Conservation (phyloP, 2,113 vertebrate species). For the Calypte anna region DNA sequence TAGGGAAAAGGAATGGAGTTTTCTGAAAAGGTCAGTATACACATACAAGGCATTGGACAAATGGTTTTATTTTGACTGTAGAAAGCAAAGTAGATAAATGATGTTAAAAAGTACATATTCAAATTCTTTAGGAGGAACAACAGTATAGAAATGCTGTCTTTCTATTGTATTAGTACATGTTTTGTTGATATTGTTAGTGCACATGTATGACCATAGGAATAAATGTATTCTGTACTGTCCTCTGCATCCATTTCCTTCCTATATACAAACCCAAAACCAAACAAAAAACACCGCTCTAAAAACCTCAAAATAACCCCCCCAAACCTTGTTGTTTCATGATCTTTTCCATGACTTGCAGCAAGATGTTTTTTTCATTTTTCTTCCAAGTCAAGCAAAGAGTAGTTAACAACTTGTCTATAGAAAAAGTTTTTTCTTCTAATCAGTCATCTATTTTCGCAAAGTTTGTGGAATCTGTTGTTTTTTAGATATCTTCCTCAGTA, state of each 20-base stretch:
- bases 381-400: not conserved
- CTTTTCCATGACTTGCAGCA: not conserved
- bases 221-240: not conserved
- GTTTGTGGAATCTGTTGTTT: not conserved
- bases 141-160: not conserved
- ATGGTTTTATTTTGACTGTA: not conserved
- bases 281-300: too few species aligned
- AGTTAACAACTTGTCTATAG: not conserved
- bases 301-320: too few species aligned
- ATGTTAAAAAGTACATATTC: not conserved
- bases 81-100: not conserved
- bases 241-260: fast-evolving
- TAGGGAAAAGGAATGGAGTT: not conserved
- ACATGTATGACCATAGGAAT: not conserved
- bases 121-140: not conserved
- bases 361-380: not conserved
- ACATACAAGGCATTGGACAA: not conserved
- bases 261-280: not conserved
- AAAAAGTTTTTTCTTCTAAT: not conserved
- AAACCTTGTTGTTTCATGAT: not conserved
- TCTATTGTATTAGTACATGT: not conserved
- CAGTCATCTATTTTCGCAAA: not conserved
- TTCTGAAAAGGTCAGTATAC: not conserved
- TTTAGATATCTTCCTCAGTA: not conserved
- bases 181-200: not conserved